phyloP scores from a whole-genome alignment of 2,888 invertebrate species.

The Mechanitis mazaeus region DNA sequence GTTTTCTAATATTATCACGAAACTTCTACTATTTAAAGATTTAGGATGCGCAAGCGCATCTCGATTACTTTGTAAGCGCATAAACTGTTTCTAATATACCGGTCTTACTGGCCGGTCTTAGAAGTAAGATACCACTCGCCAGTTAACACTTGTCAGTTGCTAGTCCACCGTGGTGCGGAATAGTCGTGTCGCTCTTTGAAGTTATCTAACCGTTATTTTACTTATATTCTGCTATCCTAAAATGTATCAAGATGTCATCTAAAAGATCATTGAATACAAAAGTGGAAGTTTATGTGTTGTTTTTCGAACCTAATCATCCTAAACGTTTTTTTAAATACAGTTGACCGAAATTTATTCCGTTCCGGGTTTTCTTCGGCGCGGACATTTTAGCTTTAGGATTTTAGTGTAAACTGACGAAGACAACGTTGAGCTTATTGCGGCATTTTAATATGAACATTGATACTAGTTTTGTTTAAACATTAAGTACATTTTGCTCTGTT shows the following conservation, averaged over 20 bases:
- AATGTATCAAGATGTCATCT: conserved; percentile 73
- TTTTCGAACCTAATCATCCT: conserved; percentile 67
- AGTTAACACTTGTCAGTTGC: conserved; percentile 17
- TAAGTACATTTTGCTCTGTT: conserved; percentile 22
- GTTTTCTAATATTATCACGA: background rate
- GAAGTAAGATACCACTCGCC: background rate
- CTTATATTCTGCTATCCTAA: conserved; percentile 37
- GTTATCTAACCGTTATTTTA: conserved; percentile 7
- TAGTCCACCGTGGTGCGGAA: conserved; percentile 8
- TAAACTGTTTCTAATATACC: background rate
- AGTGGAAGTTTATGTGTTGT: conserved; percentile 59
- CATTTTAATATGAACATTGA: conserved; percentile 7
- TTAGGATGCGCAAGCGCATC: background rate
- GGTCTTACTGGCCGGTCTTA: background rate
- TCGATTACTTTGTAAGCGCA: background rate
- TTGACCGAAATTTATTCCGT: conserved; percentile 49
- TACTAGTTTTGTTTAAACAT: conserved; percentile 6
- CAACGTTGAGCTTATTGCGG: background rate
- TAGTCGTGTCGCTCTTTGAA: conserved; percentile 8
- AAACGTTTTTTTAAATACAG: conserved; percentile 73
- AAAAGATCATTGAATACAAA: conserved; percentile 57
- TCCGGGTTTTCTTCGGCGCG: conserved; percentile 28
- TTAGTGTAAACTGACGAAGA: conserved; percentile 21
- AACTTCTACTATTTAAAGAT: background rate
- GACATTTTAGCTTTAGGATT: conserved; percentile 14